Evolutionary conservation across 2,888 invertebrate genomes (phyloP), one percentile per base, ranked within the genome.

Genomic region (Xanthia icteritia): DNA sequence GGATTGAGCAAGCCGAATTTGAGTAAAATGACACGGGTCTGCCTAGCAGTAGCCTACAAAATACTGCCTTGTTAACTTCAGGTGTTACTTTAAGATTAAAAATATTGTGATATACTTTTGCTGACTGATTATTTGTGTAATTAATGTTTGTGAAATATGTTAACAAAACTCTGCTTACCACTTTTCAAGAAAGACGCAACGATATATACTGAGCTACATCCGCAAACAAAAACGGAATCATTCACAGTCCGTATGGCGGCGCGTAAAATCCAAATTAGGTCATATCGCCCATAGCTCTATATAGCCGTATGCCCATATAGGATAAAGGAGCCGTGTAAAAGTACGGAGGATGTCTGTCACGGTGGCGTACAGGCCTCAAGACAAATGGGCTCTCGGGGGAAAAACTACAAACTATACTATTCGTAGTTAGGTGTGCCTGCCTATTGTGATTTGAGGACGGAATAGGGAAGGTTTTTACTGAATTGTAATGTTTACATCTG

Each of bases 261-360:
- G 58, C 79, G 61, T 86, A 70, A 84, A 76, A 54, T 81, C 72
- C 74, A 79, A 88, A 88, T 79, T 88, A 81, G 79, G 77, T 77
- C 73, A 74, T 54, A 74, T 72, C 54, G 73, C 68, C 79, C 72
- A 73, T 73, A 42, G 73, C 73, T 11, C 23, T 31, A 64, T 65
- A 76, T 17, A 66, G 76, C 31, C 20, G 5, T n/a, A 60, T 27
- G 83, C 71, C 61, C 73, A 63, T 78, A 66, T 73, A 69, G 87
- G 45, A 74, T 70, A 77, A 85, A 72, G 72, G 72, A 69, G 58
- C 64, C 45, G 81, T 68, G 86, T 79, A 74, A 79, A 69, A 74
- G 69, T 82, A 70, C 72, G 48, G 27, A 54, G 79, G 79, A 65
- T 84, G 79, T 73, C 81, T 84, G 86, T 84, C 84, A 76, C 74